phyloP scores from a whole-genome alignment of 2,797 vertebrate species.

The Helostoma temminkii region DNA sequence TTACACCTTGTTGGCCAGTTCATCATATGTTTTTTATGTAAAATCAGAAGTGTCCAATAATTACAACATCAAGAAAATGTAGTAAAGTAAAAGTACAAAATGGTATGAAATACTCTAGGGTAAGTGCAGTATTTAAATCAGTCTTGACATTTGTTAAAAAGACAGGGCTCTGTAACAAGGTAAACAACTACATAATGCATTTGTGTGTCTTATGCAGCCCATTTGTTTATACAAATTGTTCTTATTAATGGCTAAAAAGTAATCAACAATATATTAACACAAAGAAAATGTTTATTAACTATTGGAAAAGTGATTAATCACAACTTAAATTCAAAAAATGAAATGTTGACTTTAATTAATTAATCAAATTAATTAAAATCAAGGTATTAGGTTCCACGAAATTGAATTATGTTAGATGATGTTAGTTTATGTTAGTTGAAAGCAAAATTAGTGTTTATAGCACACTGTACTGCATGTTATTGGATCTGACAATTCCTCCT shows the following conservation, averaged over 20 bases:
- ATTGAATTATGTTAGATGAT: too few relatives aligned
- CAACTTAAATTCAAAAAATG: background rate
- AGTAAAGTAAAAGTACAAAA: background rate
- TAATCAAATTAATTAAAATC: background rate
- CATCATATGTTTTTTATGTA: too few relatives aligned
- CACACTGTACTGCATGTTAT: too few relatives aligned
- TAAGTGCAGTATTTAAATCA: too few relatives aligned
- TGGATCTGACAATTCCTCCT: too few relatives aligned
- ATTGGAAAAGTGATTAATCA: background rate
- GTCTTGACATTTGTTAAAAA: background rate
- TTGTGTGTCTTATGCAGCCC: too few relatives aligned
- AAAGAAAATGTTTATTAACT: background rate
- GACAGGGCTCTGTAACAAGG: too few relatives aligned
- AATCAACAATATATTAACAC: background rate
- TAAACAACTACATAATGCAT: too few relatives aligned
- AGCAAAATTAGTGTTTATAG: too few relatives aligned
- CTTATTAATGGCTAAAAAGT: background rate
- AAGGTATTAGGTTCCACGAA: background rate
- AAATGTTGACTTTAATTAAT: background rate
- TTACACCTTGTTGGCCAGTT: background rate
- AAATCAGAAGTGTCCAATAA: too few relatives aligned
- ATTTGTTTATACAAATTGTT: background rate
- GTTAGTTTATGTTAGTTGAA: too few relatives aligned
- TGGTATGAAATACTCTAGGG: background rate
- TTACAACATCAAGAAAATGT: background rate